Evolutionary conservation across 2,888 invertebrate species (phyloP).

Genomic region (Sericinus montela): DNA sequence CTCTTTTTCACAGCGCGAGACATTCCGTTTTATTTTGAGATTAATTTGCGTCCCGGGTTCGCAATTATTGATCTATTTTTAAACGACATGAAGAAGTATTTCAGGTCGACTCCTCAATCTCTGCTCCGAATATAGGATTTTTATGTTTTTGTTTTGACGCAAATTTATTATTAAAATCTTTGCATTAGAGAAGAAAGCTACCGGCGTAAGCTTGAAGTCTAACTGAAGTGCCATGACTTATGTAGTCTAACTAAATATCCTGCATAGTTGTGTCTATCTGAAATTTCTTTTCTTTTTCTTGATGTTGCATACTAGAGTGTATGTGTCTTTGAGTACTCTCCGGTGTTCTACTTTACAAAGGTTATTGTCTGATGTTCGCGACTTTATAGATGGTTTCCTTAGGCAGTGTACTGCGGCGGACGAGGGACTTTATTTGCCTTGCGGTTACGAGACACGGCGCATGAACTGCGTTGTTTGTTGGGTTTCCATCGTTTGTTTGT

Average conservation of each 20-base stretch:
- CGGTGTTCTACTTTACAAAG: constrained; percentile 15
- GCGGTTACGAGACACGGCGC: constrained; percentile 34
- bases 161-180: no score
- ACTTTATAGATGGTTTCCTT: constrained; percentile 11
- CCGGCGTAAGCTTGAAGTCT: no score
- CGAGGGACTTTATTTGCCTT: constrained; percentile 18
- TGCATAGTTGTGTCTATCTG: constrained; percentile 2
- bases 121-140: background rate
- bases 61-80: constrained; percentile 4
- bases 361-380: constrained; percentile 6
- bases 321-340: constrained; percentile 14
- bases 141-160: background rate
- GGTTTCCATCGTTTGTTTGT: constrained; percentile 54
- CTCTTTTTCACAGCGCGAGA: constrained; percentile 36
- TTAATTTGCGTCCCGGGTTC: constrained; percentile 20
- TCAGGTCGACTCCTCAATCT: constrained; percentile 1
- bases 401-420: constrained; percentile 7
- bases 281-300: constrained; percentile 9
- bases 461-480: constrained; percentile 53
- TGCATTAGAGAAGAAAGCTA: no score
- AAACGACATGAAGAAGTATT: constrained; percentile 1
- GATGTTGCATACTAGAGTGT: constrained; percentile 13
- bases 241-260: constrained; percentile 3
- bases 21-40: constrained; percentile 23
- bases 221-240: background rate